Evolutionary conservation across 2,888 invertebrate genomes (phyloP).

Genomic region (Dryobotodes eremita): DNA sequence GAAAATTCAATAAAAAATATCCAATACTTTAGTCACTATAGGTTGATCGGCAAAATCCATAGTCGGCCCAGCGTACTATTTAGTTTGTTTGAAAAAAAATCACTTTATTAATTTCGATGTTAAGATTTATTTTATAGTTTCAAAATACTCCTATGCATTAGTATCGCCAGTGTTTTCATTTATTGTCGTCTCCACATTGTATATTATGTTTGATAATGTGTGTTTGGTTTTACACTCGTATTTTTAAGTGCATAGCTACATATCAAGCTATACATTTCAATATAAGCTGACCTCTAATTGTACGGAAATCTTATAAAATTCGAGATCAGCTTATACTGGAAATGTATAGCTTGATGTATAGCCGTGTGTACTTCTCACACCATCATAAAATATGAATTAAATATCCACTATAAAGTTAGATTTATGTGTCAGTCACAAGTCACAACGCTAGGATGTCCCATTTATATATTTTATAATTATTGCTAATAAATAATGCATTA

Average conservation of each 20-base stretch:
- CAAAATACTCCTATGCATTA: not conserved
- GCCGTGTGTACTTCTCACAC: not conserved
- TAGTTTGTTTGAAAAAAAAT: no score
- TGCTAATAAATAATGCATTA: conserved; percentile 42
- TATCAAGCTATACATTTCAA: not conserved
- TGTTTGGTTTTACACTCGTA: conserved; percentile 24
- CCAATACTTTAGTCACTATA: not conserved
- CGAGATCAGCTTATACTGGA: no score
- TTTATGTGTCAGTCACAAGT: conserved; percentile 13
- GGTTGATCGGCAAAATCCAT: not conserved
- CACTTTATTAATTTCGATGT: not conserved
- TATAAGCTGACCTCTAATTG: no score
- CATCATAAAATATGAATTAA: conserved; percentile 27
- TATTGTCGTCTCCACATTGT: not conserved
- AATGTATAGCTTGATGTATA: no score
- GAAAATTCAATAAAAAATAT: not conserved
- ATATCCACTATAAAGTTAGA: conserved; percentile 13
- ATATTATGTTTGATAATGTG: conserved; percentile 14
- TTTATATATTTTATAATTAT: conserved; percentile 48
- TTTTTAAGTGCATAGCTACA: not conserved
- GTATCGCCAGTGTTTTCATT: not conserved
- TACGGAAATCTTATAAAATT: no score
- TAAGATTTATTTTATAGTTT: not conserved
- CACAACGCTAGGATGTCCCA: conserved; percentile 7
- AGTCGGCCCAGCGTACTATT: not conserved